A percentile compares a stretch with the other conserved stretches of the same genome.
These are phyloP conservation scores for Orchesella flavescens DNA, from an alignment of 2,888 invertebrate species.

Conservation along the genomic window DNA sequence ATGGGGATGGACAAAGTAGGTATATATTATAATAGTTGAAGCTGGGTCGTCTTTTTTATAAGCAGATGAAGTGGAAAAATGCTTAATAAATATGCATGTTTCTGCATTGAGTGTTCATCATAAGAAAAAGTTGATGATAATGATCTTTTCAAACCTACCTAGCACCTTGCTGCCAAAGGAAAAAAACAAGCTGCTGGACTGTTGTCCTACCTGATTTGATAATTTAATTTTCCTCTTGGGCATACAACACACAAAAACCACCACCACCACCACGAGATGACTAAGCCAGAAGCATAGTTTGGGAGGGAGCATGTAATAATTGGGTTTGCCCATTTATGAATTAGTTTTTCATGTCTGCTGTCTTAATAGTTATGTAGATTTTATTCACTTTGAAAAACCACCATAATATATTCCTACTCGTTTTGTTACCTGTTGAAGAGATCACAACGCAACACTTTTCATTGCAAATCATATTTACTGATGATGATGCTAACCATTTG, in stretches of 20 bases:
- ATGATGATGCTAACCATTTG: background rate
- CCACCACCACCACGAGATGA: background rate
- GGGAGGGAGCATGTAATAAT: constrained; percentile 25
- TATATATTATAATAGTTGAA: too few relatives aligned
- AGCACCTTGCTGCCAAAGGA: background rate
- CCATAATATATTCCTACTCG: background rate
- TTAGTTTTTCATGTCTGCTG: constrained; percentile 21
- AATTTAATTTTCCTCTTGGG: constrained; percentile 36
- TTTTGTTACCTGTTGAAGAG: background rate
- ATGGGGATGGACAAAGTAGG: too few relatives aligned
- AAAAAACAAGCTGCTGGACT: constrained; percentile 23
- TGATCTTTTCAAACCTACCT: too few relatives aligned
- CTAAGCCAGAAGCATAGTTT: background rate
- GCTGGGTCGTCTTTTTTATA: too few relatives aligned
- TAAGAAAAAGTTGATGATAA: too few relatives aligned
- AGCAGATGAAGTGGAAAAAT: too few relatives aligned
- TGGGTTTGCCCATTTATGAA: constrained; percentile 46
- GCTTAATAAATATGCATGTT: too few relatives aligned
- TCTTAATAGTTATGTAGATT: constrained; percentile 55
- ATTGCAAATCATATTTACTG: background rate
- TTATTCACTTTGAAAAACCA: constrained; percentile 39
- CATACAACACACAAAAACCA: constrained; percentile 10
- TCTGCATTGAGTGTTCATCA: background rate
- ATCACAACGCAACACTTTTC: background rate
- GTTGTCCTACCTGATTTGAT: constrained; percentile 4